Base-by-base conservation (phyloP, 2,888 invertebrate species). In the Leucophenga maculata region DNA sequence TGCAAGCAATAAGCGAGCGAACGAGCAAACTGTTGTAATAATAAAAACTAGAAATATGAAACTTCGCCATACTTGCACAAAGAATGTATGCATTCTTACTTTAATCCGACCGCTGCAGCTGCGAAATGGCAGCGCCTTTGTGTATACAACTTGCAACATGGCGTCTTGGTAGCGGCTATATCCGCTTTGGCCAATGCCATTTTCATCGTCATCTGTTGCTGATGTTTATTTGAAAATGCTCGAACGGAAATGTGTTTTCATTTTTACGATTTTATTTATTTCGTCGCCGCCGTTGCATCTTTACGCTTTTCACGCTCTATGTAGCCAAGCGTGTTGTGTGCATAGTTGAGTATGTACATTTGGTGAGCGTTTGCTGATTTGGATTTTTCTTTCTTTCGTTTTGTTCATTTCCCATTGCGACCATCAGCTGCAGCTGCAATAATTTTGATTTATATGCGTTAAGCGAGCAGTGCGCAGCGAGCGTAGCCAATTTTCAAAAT, bases 401-500 rank as follows among this genome's bases (percentile, higher is more conserved):
- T 62, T 18, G 39, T 44, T 44, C 26, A 26, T 14, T 44, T 62
- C 46, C 18, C 60, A 62, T 46, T 62, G 60, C 20, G 60, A 32
- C 50, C 68, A 52, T 44, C 68, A 68, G 68, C 62, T 68, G 68
- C 62, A 62, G 39, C 62, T 60, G 68, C 54, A 68, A 68, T 68
- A 62, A 68, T 68, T 68, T 68, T 68, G 67, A 67, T 60, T 67
- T 67, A 67, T 31, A 65, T 65, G 65, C 20, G 52, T 54, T 13
- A 46, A 18, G 60, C 60, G 60, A 62, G 31, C 31, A 18, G 60
- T 44, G 60, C 39, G 31, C 31, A 16, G 31, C 59, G 32, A 26
- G 14, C 44, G 44, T 16, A 26, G 26, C 26, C 2, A 26, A 26
- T 26, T n/a, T 26, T 26, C 3, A 26, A 18, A 62, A 62, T 18